Conservation (phyloP, 2,797 vertebrate species). For the Remorina albescens region DNA sequence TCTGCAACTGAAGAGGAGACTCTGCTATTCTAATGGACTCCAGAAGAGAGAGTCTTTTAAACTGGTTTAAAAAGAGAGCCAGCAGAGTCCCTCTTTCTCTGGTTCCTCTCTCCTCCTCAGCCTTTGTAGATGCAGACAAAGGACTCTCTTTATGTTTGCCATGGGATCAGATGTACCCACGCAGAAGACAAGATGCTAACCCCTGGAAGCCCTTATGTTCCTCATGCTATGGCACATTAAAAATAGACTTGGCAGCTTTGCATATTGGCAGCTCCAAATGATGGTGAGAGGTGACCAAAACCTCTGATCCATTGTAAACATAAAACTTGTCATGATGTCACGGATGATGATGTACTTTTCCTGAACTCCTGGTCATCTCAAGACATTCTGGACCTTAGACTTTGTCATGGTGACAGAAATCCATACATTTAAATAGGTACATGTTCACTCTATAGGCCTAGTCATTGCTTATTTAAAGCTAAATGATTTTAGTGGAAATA, state of each 20-base stretch:
- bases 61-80: slow-evolving; percentile 68
- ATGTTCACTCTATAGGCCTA: slow-evolving; percentile 1
- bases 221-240: slow-evolving; percentile 50
- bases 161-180: slow-evolving; percentile 76
- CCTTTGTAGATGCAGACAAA: slow-evolving; percentile 74
- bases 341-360: background rate
- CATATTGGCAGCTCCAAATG: slow-evolving; percentile 52
- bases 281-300: slow-evolving; percentile 15
- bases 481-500: slow-evolving; percentile 51
- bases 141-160: slow-evolving; percentile 70
- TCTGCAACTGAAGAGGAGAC: slow-evolving; percentile 76
- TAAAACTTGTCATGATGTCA: background rate
- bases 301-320: slow-evolving; percentile 8
- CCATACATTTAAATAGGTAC: slow-evolving; percentile 13
- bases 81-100: slow-evolving; percentile 69
- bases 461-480: slow-evolving; percentile 29
- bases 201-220: slow-evolving; percentile 55
- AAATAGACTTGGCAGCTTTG: slow-evolving; percentile 39
- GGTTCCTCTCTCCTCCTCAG: slow-evolving; percentile 61
- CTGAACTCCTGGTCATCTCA: background rate
- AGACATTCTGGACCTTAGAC: background rate
- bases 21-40: slow-evolving; percentile 77
- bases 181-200: slow-evolving; percentile 68
- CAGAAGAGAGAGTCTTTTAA: slow-evolving; percentile 76
- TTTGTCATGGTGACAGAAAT: slow-evolving; percentile 14